Conservation (phyloP, 2,113 vertebrate genomes). For the Notothenia coriiceps region DNA sequence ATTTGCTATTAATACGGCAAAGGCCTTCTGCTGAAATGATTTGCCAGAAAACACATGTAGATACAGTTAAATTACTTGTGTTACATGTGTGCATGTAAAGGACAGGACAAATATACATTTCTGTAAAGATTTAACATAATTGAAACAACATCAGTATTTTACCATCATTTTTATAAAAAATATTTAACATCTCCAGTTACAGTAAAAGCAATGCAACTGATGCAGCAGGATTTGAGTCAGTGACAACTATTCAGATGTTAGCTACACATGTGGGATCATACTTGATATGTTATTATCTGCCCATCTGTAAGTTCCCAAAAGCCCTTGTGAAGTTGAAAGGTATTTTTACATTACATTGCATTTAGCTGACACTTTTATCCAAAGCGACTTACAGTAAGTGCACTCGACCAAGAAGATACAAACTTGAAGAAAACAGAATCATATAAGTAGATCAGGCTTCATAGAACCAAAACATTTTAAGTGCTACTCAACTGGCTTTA, state of each 20-base stretch:
- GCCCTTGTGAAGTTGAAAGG: not conserved
- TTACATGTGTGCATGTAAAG: too few species aligned
- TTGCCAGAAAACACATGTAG: not conserved
- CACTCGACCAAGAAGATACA: too few species aligned
- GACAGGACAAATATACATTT: not conserved
- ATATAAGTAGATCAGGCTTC: too few species aligned
- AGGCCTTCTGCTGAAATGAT: not conserved
- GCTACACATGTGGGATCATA: not conserved
- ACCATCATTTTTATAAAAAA: not conserved
- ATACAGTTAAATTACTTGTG: not conserved
- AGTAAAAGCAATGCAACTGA: not conserved
- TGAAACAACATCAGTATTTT: not conserved
- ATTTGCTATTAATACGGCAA: not conserved
- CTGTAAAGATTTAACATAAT: not conserved
- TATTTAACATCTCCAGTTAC: not conserved
- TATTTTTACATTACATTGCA: not conserved
- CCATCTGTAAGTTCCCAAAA: constrained; percentile 9
- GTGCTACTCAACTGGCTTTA: too few species aligned
- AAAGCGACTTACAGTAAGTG: too few species aligned
- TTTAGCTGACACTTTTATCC: too few species aligned
- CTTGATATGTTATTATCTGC: not conserved
- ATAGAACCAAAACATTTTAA: too few species aligned
- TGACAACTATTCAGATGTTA: not conserved
- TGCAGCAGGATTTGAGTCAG: not conserved
- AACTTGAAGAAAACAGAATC: too few species aligned